Conservation (phyloP, 2,113 vertebrate species). For the Solea solea region DNA sequence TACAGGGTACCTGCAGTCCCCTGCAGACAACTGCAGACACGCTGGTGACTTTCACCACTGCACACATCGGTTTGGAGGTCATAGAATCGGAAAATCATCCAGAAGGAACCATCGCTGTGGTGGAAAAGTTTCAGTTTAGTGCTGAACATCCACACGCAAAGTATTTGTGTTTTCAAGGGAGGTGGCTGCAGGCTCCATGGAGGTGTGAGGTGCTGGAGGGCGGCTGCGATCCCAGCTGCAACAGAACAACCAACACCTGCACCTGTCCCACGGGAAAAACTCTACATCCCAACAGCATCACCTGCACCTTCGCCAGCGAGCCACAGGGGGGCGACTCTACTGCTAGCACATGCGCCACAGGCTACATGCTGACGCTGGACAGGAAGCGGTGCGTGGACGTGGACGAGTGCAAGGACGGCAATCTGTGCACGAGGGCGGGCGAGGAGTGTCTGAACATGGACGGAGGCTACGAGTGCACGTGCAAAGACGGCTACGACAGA, state of each 20-base stretch:
- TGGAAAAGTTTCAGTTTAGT: fast-evolving
- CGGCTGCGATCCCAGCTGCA: conserved; percentile 58
- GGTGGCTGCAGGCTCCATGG: conserved; percentile 56
- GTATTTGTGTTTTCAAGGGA: fast-evolving
- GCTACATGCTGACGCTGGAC: conserved; percentile 14
- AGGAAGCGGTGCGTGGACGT: conserved; percentile 36
- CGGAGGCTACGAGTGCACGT: conserved; percentile 17
- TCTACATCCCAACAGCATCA: conserved; percentile 54
- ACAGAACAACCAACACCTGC: not conserved
- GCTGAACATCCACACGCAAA: not conserved
- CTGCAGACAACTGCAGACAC: fast-evolving
- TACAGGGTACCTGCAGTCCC: fast-evolving
- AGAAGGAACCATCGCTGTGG: conserved; percentile 8
- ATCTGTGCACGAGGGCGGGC: conserved; percentile 9
- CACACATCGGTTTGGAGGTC: not conserved
- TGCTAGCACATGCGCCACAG: not conserved
- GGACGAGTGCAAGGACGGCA: conserved; percentile 31
- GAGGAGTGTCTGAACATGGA: conserved; percentile 28
- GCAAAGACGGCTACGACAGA: not conserved
- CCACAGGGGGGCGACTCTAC: not conserved
- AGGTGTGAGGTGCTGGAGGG: conserved; percentile 30
- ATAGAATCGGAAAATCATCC: not conserved
- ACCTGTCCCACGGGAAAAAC: conserved; percentile 23
- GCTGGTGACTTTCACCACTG: conserved; percentile 3
- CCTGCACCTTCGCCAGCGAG: conserved; percentile 38